These are phyloP conservation scores for Amblyteles armatorius DNA, from an alignment of 2,888 invertebrate species.

Conservation along the genomic window DNA sequence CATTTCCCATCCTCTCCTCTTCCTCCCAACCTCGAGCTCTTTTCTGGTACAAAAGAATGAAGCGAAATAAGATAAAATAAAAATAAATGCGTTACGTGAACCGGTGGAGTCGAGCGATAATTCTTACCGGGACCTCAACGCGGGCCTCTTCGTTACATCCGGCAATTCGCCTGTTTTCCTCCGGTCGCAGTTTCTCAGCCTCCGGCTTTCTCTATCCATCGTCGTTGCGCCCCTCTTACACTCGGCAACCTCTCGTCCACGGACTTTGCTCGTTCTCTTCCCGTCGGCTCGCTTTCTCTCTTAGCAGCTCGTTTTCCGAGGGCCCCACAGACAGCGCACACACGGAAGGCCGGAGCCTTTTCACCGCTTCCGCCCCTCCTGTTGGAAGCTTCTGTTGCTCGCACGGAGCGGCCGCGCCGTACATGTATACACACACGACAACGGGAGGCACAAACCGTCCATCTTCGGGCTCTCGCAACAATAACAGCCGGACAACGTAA, in stretches of 20 bases:
- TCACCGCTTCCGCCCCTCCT: constrained; percentile 24
- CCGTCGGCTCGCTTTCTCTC: constrained; percentile 33
- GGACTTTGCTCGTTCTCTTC: constrained; percentile 42
- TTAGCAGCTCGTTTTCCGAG: constrained; percentile 37
- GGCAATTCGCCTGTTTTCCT: constrained; percentile 20
- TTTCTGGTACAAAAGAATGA: background rate
- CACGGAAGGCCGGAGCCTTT: background rate
- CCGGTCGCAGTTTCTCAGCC: constrained; percentile 7
- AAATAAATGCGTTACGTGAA: constrained; percentile 42
- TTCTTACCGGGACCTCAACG: constrained; percentile 27
- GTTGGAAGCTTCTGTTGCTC: constrained; percentile 30
- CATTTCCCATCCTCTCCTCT: constrained; percentile 23
- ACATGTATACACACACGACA: background rate
- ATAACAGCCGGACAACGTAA: constrained; percentile 69
- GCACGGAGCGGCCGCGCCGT: background rate
- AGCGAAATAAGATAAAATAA: background rate
- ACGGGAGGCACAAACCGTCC: constrained; percentile 64
- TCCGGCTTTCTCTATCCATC: constrained; percentile 9
- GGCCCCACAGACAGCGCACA: background rate
- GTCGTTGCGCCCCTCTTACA: background rate
- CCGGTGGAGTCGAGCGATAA: constrained; percentile 31
- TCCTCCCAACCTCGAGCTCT: background rate
- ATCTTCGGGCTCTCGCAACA: constrained; percentile 61
- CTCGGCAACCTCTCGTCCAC: constrained; percentile 1
- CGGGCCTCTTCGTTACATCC: constrained; percentile 39